Conservation (phyloP, 2,113 vertebrate species). For the Trinectes maculatus region DNA sequence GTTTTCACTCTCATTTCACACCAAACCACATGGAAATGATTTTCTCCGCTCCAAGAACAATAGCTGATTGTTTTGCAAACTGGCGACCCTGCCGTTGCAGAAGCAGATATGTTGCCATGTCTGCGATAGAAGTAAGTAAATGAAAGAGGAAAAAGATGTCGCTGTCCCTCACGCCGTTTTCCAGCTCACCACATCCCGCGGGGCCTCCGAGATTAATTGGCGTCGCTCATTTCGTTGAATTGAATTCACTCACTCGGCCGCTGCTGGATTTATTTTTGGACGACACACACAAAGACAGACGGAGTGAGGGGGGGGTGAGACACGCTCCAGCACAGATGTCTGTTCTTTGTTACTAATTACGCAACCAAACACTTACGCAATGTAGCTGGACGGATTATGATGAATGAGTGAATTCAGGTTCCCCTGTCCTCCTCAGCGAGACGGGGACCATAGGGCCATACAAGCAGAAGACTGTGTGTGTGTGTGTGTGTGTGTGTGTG, state of each 20-base stretch:
- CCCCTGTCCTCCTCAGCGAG: neutral
- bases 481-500: neutral
- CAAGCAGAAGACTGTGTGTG: neutral
- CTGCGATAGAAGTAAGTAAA: neutral
- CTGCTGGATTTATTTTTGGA: conserved; percentile 47
- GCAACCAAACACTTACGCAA: conserved; percentile 39
- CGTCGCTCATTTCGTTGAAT: conserved; percentile 13
- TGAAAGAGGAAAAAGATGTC: neutral
- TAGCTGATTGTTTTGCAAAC: conserved; percentile 8
- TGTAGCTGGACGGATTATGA: conserved; percentile 7
- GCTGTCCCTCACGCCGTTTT: neutral
- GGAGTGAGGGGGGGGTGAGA: neutral
- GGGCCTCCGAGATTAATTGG: neutral
- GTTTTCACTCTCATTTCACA: conserved; percentile 18
- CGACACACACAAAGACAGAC: conserved; percentile 29
- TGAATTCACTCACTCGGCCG: conserved; percentile 18
- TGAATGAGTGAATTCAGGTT: neutral
- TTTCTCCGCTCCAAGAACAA: conserved; percentile 8
- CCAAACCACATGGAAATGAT: conserved; percentile 3
- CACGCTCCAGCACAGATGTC: conserved; percentile 9
- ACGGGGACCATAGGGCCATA: neutral
- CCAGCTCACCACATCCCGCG: neutral
- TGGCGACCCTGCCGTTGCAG: neutral
- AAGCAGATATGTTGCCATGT: neutral
- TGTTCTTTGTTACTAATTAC: conserved; percentile 49